Conservation (phyloP, 2,888 invertebrate genomes). For the Drosophila mimica region DNA sequence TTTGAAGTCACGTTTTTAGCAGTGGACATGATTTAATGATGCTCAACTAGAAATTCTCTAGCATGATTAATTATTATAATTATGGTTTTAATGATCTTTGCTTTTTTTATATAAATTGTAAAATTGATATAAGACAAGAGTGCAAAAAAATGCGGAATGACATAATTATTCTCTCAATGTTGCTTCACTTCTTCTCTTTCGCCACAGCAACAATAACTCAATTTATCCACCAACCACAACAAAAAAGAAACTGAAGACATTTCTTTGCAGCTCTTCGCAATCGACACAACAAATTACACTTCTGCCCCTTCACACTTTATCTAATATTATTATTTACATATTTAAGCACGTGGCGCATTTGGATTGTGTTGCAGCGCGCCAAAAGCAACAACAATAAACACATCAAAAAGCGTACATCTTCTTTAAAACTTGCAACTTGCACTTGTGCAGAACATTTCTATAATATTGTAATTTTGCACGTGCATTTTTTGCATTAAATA, state of each 20-base stretch:
- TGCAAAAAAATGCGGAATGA: not conserved
- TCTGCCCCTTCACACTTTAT: not conserved
- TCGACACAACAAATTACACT: not conserved
- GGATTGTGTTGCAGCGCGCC: too few species aligned
- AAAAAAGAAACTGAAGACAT: not conserved
- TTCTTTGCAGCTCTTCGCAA: not conserved
- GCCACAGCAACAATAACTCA: not conserved
- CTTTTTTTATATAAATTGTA: too few species aligned
- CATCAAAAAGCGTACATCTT: rapidly evolving
- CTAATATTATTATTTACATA: not conserved
- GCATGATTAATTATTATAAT: not conserved
- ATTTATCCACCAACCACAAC: too few species aligned
- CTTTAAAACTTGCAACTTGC: not conserved
- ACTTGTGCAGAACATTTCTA: not conserved
- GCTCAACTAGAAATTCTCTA: not conserved
- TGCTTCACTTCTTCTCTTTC: not conserved
- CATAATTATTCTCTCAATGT: not conserved
- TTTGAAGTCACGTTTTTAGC: slow-evolving; percentile 1
- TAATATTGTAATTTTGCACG: not conserved
- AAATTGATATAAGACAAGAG: not conserved
- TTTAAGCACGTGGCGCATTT: too few species aligned
- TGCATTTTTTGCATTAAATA: not conserved
- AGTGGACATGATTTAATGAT: not conserved
- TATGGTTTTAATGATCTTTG: not conserved
- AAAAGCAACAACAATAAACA: not conserved